phyloP scores from a whole-genome alignment of 2,797 vertebrate species.

The Microchirus variegatus region DNA sequence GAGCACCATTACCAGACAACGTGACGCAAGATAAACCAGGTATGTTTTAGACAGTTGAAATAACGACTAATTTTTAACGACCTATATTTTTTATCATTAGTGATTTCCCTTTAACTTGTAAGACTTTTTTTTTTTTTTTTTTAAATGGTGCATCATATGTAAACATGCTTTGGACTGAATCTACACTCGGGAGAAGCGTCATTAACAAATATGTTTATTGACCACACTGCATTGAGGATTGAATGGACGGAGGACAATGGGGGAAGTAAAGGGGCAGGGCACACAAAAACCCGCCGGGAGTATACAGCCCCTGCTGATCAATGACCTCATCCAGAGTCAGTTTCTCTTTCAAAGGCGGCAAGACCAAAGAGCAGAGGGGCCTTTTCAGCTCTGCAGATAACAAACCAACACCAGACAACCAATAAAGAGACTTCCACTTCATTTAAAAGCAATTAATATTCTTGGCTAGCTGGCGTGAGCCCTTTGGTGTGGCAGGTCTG shows the following conservation, averaged over 20 bases:
- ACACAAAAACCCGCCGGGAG: constrained; percentile 74
- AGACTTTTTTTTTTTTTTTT: too few species aligned
- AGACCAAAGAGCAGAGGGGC: constrained; percentile 82
- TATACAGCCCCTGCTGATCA: constrained; percentile 78
- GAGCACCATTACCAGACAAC: too few species aligned
- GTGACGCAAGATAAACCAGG: too few species aligned
- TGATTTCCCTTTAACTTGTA: neutral
- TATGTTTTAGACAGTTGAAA: too few species aligned
- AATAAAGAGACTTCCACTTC: constrained; percentile 89
- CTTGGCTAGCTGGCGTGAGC: constrained; percentile 78
- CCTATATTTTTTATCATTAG: too few species aligned
- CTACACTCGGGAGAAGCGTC: constrained; percentile 61
- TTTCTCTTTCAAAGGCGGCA: constrained; percentile 80
- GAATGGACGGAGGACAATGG: constrained; percentile 71
- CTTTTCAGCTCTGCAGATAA: constrained; percentile 81
- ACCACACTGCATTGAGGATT: constrained; percentile 54
- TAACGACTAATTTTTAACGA: too few species aligned
- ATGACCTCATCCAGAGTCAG: constrained; percentile 81
- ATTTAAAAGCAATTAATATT: constrained; percentile 91
- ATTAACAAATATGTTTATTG: constrained; percentile 79
- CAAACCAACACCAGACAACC: constrained; percentile 88
- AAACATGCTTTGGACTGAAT: constrained; percentile 43
- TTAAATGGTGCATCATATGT: constrained; percentile 5
- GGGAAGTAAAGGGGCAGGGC: constrained; percentile 78
- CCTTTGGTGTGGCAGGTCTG: constrained; percentile 87